A percentile compares a stretch with the other conserved stretches of the same genome.
Evolutionary conservation across 2,113 vertebrate genomes (phyloP).

Genomic region (Hemicordylus capensis): DNA sequence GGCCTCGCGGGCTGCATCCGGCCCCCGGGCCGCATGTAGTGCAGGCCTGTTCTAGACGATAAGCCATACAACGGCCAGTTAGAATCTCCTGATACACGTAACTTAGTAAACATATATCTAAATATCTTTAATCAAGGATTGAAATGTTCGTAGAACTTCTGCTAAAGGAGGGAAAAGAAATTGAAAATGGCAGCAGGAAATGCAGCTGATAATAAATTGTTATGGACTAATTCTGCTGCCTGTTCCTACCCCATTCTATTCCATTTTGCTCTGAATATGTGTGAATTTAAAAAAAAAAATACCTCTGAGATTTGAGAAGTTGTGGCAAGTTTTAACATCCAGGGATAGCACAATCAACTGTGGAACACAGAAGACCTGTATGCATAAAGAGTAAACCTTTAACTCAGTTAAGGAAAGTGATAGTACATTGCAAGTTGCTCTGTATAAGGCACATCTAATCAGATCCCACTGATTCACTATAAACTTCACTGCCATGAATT

Average conservation of each 20-base stretch:
- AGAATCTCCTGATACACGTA: not conserved
- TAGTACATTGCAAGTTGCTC: not conserved
- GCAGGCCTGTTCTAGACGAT: constrained; percentile 2
- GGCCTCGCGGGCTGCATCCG: too few relatives aligned
- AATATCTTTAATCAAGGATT: not conserved
- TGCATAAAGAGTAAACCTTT: not conserved
- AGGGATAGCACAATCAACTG: not conserved
- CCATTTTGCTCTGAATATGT: not conserved
- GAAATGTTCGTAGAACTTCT: not conserved
- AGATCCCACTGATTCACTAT: not conserved
- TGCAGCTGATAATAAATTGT: not conserved
- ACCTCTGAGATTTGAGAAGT: not conserved
- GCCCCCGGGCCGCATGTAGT: too few relatives aligned
- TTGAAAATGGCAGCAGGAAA: too few relatives aligned
- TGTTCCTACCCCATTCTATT: too few relatives aligned
- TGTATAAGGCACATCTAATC: not conserved
- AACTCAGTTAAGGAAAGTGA: not conserved
- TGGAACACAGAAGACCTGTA: not conserved
- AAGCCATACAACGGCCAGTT: not conserved
- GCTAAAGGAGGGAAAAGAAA: not conserved
- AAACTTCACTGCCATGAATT: not conserved
- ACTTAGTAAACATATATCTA: not conserved
- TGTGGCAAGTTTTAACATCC: not conserved
- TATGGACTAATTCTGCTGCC: too few relatives aligned
- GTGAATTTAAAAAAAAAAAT: not conserved